Evolutionary conservation across 2,888 invertebrate species (phyloP), one percentile per base, ranked within the genome.

Genomic region (Pantelozetes paolii): DNA sequence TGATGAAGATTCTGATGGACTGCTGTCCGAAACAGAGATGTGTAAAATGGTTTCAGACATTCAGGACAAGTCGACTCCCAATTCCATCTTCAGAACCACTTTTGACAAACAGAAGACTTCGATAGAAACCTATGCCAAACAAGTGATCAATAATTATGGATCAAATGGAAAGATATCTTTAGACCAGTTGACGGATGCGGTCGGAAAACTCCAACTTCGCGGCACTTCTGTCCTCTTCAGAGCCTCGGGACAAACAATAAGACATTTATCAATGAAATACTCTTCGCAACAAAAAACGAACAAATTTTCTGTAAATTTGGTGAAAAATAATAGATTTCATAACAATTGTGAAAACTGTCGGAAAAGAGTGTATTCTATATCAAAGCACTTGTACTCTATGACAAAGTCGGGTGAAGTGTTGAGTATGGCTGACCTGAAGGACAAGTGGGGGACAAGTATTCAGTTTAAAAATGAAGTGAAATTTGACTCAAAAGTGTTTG

Each of bases 141-240:
- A 54, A 11, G 26, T 54, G 26, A 1, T 3, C 11, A 20, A 6
- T 1, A 3, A 13, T 26, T 1, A 11, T 9, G 23, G 26, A 0
- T 5, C 3, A 8, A 71, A 64, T 2, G 54, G 32, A 6, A 32
- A 62, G 3, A 20, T 64, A 0, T n/a, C 36, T 13, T 36, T 64
- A 23, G 67, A 50, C 57, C 42, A 45, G 20, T 48, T 74, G 18
- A 26, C 26, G n/a, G 23, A 59, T 48, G 42, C 20, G 23, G 87
- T 89, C 11, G 87, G 87, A 3, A 87, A 88, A 78, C 82, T 88
- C n/a, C 87, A 86, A 73, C 85, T 89, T 67, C 83, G 89, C 71
- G 89, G 89, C 9, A 88, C 89, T 23, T 88, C 89, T 45, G 83
- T 85, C 0, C 81, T 90, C 72, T 85, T 89, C 77, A 83, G 89